Percentiles rank a stretch among this genome's conserved stretches.
Conservation (phyloP, 2,113 vertebrate species). For the Cynocephalus volans region DNA sequence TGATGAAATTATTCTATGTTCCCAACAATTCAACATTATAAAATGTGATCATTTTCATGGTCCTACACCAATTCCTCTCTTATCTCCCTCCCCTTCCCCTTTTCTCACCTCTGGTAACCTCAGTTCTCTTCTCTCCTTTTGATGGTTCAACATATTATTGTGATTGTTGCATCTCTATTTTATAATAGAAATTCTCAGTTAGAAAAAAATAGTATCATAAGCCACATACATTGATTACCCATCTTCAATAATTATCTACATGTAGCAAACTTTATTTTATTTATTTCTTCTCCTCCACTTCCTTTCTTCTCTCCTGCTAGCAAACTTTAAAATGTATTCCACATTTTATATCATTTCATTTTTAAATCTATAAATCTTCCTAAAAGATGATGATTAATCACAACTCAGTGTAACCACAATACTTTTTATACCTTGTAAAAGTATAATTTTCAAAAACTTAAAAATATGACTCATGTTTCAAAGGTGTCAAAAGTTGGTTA, state of each 20-base stretch:
- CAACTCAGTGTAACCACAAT: not conserved
- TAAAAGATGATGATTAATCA: not conserved
- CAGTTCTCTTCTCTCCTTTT: too few relatives aligned
- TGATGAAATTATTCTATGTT: too few relatives aligned
- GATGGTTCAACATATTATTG: too few relatives aligned
- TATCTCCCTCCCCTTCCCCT: too few relatives aligned
- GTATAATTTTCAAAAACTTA: not conserved
- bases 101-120: too few relatives aligned
- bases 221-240: not conserved
- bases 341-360: not conserved
- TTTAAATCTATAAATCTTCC: not conserved
- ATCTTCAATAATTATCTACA: not conserved
- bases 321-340: not conserved
- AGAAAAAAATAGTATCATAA: not conserved
- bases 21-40: too few relatives aligned
- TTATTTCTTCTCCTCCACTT: not conserved
- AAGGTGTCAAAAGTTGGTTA: not conserved
- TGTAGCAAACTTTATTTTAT: not conserved
- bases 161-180: not conserved
- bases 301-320: not conserved
- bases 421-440: not conserved
- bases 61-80: too few relatives aligned
- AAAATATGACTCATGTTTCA: not conserved
- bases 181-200: not conserved
- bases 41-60: too few relatives aligned